A percentile compares a stretch with the other conserved stretches of the same genome.
phyloP scores from a whole-genome alignment of 2,888 invertebrate species.

The Drosophila kanekoi region DNA sequence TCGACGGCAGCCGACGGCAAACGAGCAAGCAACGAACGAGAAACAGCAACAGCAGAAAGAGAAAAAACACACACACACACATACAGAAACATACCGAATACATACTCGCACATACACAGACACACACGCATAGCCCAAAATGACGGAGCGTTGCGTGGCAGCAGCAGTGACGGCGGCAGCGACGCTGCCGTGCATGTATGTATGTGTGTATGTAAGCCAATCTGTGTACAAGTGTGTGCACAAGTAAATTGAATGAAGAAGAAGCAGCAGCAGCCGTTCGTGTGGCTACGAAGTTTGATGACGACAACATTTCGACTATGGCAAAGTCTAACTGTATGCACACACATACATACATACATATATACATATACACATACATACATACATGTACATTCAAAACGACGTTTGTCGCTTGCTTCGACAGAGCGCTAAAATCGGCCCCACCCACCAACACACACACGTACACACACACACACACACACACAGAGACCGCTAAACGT shows the following conservation, averaged over 20 bases:
- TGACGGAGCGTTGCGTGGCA: constrained; percentile 59
- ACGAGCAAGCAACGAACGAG: constrained; percentile 69
- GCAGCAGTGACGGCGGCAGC: constrained; percentile 47
- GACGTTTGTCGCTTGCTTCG: constrained; percentile 22
- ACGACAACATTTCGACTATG: constrained; percentile 61
- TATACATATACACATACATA: background rate
- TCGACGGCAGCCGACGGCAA: constrained; percentile 73
- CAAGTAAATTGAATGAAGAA: constrained; percentile 71
- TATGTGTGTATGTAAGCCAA: constrained; percentile 46
- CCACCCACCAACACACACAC: constrained; percentile 37
- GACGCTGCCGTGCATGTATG: constrained; percentile 35
- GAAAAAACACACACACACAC: constrained; percentile 27
- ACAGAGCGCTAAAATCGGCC: constrained; percentile 22
- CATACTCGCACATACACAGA: constrained; percentile 36
- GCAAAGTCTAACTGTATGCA: constrained; percentile 66
- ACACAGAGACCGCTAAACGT: constrained; percentile 31
- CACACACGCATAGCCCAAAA: constrained; percentile 63
- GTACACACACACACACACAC: constrained; percentile 10
- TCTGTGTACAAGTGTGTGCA: constrained; percentile 46
- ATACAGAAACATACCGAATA: constrained; percentile 43
- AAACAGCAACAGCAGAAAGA: constrained; percentile 40
- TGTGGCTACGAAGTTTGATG: constrained; percentile 67
- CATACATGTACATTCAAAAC: constrained; percentile 6
- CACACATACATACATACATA: background rate
- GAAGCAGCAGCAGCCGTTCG: constrained; percentile 43